These are phyloP conservation scores for Oncorhynchus keta DNA, from an alignment of 2,113 vertebrate genomes.

Conservation along the genomic window DNA sequence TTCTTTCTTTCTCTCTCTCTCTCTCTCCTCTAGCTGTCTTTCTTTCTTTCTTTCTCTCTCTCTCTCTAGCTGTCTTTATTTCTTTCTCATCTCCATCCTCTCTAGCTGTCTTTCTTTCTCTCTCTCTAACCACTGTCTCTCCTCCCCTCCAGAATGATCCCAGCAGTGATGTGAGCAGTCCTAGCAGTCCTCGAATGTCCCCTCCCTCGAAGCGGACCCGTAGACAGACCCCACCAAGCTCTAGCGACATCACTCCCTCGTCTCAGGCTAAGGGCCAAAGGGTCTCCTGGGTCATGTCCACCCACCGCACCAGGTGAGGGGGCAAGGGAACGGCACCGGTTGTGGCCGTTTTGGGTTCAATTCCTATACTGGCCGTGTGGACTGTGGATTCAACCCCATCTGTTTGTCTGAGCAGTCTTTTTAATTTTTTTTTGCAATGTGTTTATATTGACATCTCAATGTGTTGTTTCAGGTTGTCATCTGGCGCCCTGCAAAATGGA, in stretches of 20 bases:
- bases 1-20: no score
- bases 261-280: conserved; percentile 86
- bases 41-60: no score
- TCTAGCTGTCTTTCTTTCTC: background rate
- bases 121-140: background rate
- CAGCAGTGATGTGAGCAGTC: conserved; percentile 76
- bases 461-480: conserved; percentile 83
- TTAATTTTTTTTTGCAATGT: background rate
- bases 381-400: background rate
- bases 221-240: conserved; percentile 81
- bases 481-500: conserved; percentile 92
- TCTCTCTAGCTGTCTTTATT: fast-evolving
- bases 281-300: conserved; percentile 89
- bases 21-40: fast-evolving
- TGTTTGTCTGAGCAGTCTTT: conserved; percentile 1
- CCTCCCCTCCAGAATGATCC: conserved; percentile 81
- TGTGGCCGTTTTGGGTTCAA: background rate
- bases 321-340: background rate
- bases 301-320: conserved; percentile 88
- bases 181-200: conserved; percentile 88
- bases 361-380: background rate
- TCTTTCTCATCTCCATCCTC: no score
- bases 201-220: conserved; percentile 91
- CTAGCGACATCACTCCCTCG: conserved; percentile 91
- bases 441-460: conserved; percentile 2